Evolutionary conservation across 2,797 vertebrate species (phyloP).

Genomic region (Ibycter americanus): DNA sequence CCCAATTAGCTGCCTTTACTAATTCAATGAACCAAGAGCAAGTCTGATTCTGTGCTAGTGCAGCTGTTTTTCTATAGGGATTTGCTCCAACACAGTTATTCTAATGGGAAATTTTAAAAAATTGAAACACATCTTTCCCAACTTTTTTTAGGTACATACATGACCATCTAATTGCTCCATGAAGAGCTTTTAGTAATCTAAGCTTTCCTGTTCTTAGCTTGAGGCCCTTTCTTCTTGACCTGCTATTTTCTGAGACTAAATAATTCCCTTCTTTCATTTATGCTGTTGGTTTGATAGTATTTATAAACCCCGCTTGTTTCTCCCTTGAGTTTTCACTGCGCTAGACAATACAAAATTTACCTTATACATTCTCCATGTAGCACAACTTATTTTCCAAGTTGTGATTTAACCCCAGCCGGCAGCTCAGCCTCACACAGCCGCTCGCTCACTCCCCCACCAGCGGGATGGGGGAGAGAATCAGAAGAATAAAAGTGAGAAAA

Average conservation of each 20-base stretch:
- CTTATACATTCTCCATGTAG: background rate
- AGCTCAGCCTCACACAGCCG: too few relatives aligned
- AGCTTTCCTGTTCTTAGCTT: background rate
- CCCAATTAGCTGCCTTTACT: background rate
- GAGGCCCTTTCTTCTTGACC: background rate
- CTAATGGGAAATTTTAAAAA: background rate
- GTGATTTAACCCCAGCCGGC: background rate
- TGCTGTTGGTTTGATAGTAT: background rate
- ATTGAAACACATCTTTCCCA: background rate
- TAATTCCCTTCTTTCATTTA: constrained; percentile 14
- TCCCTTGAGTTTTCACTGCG: background rate
- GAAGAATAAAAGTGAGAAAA: background rate
- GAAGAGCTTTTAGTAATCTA: background rate
- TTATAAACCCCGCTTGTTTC: background rate
- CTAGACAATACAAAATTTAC: background rate
- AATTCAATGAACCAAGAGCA: background rate
- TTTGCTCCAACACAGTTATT: background rate
- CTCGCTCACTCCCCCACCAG: too few relatives aligned
- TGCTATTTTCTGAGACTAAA: background rate
- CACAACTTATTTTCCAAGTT: background rate
- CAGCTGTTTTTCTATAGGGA: background rate
- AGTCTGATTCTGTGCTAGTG: background rate
- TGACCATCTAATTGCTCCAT: background rate
- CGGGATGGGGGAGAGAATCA: too few relatives aligned
- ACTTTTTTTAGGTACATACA: background rate